Conservation (phyloP, 2,888 invertebrate genomes). For the Pterostichus niger region DNA sequence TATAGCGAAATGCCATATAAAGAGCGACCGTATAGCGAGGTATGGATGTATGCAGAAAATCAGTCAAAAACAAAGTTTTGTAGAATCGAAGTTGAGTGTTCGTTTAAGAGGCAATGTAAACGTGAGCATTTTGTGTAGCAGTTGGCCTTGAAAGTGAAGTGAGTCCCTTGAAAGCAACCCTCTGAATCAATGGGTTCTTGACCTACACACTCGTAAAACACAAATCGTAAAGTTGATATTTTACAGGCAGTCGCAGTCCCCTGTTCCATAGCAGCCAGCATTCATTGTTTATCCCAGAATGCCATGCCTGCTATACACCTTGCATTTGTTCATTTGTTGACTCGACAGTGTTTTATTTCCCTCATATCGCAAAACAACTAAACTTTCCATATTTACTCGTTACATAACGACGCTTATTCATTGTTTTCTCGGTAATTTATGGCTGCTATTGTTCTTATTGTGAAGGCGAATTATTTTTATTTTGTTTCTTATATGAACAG, state of each 20-base stretch:
- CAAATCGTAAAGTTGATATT: constrained; percentile 26
- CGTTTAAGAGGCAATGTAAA: too few relatives aligned
- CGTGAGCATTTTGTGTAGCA: too few relatives aligned
- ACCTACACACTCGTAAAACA: constrained; percentile 6
- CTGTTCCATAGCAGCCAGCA: constrained; percentile 1
- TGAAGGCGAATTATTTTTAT: constrained; percentile 48
- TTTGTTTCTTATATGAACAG: constrained; percentile 31
- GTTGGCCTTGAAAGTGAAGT: constrained; percentile 9
- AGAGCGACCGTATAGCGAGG: too few relatives aligned
- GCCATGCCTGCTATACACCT: constrained; percentile 24
- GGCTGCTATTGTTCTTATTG: constrained; percentile 27
- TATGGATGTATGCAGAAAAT: too few relatives aligned
- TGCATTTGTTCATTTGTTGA: constrained; percentile 26
- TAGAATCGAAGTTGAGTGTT: too few relatives aligned
- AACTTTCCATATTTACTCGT: constrained; percentile 36
- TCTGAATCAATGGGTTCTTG: constrained; percentile 17
- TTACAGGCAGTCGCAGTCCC: background rate
- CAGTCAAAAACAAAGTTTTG: too few relatives aligned
- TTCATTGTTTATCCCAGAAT: constrained; percentile 28
- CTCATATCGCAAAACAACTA: constrained; percentile 1
- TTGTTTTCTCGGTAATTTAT: constrained; percentile 36
- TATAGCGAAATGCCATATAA: too few relatives aligned
- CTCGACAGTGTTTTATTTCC: constrained; percentile 17
- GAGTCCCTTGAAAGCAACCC: background rate
- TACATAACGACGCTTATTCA: constrained; percentile 36